Percentiles rank a stretch among this genome's conserved stretches.
Evolutionary conservation across 2,888 invertebrate genomes (phyloP).

Genomic region (Danaus chrysippus): DNA sequence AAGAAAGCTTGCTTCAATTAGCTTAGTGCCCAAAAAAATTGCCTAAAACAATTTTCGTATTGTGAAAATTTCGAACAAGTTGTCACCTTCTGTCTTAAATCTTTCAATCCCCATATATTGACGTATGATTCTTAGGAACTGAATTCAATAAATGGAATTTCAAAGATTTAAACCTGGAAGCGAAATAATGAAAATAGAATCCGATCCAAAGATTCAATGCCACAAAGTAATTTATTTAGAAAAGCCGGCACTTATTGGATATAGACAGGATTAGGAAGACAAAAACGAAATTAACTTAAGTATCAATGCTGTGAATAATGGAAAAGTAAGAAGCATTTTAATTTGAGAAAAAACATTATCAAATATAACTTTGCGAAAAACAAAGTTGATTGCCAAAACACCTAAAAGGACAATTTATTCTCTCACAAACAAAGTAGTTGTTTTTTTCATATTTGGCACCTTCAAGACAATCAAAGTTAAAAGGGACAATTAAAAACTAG

Average conservation of each 20-base stretch:
- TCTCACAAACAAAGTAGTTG: too few species aligned
- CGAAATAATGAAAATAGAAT: slow-evolving; percentile 31
- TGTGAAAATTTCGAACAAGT: not conserved
- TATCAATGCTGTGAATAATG: slow-evolving; percentile 16
- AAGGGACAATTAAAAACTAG: too few species aligned
- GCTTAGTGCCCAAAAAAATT: too few species aligned
- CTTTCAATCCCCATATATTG: not conserved
- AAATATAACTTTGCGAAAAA: not conserved
- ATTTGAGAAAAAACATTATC: not conserved
- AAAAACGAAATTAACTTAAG: slow-evolving; percentile 23
- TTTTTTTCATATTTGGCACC: too few species aligned
- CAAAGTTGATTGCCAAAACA: not conserved
- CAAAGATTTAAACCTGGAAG: slow-evolving; percentile 10
- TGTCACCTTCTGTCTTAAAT: not conserved
- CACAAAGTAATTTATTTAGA: slow-evolving; percentile 31
- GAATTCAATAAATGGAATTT: not conserved
- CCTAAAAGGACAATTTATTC: too few species aligned
- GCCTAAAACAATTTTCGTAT: too few species aligned
- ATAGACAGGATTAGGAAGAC: slow-evolving; percentile 21
- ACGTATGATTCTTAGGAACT: not conserved
- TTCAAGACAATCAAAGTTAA: too few species aligned
- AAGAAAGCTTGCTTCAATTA: too few species aligned
- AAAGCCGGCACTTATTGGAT: slow-evolving; percentile 31
- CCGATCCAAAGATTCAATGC: slow-evolving; percentile 24
- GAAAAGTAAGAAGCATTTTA: slow-evolving; percentile 9